Conservation (phyloP, 1,140 invertebrate genomes). For the Luehdorfia chinensis region DNA sequence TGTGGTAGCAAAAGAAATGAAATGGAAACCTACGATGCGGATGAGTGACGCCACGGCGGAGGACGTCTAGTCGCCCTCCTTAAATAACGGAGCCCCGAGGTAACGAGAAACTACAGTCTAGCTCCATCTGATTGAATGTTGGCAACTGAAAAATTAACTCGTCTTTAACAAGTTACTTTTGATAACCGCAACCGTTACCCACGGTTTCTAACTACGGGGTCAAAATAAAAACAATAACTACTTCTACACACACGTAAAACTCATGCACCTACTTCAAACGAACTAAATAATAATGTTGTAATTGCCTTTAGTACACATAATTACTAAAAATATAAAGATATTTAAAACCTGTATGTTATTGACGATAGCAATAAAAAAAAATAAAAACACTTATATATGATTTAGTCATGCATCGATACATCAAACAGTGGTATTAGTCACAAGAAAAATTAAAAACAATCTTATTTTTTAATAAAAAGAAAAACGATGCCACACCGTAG, state of each 20-base stretch:
- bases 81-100: slow-evolving; percentile 42
- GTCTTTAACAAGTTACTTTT: slow-evolving; percentile 49
- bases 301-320: no score
- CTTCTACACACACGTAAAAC: slow-evolving; percentile 12
- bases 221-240: background rate
- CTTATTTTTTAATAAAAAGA: no score
- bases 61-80: slow-evolving; percentile 56
- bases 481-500: no score
- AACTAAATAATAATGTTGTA: background rate
- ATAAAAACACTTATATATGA: no score
- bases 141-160: slow-evolving; percentile 72
- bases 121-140: slow-evolving; percentile 65
- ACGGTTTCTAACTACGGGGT: slow-evolving; percentile 42
- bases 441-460: no score
- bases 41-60: slow-evolving; percentile 65
- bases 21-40: slow-evolving; percentile 68
- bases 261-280: background rate
- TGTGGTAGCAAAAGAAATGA: slow-evolving; percentile 49
- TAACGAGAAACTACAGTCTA: slow-evolving; percentile 57
- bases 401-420: background rate
- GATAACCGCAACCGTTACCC: slow-evolving; percentile 46
- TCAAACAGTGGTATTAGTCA: background rate
- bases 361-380: no score
- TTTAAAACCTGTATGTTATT: no score
- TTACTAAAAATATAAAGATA: no score